phyloP scores from a whole-genome alignment of 23 tunicate species.

The Styela clava region DNA sequence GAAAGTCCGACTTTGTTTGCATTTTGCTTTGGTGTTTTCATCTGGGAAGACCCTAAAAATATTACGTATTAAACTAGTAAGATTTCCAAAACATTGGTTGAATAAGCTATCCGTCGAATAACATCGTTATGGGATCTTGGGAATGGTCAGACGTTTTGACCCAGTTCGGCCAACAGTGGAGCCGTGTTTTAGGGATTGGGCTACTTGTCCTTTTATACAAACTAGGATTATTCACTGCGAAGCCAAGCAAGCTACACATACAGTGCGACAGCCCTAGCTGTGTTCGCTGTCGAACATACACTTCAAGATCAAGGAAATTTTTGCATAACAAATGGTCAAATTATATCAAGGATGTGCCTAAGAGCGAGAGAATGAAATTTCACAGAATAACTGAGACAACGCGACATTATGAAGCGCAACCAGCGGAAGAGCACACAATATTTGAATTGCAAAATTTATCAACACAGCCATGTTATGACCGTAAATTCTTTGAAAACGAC shows the following conservation, averaged over 20 bases:
- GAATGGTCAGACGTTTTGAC: too few relatives aligned
- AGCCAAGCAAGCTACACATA: neutral
- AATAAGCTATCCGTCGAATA: too few relatives aligned
- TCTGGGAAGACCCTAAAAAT: too few relatives aligned
- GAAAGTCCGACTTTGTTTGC: too few relatives aligned
- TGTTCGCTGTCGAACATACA: conserved; percentile 18
- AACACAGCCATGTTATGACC: conserved; percentile 27
- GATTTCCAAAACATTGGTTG: too few relatives aligned
- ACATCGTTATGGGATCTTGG: too few relatives aligned
- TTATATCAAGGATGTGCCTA: neutral
- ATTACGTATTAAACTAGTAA: too few relatives aligned
- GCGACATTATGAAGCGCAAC: neutral
- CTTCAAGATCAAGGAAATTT: neutral
- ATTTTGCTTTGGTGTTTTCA: too few relatives aligned
- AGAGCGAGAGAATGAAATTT: neutral
- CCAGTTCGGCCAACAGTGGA: too few relatives aligned
- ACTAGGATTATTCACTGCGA: neutral
- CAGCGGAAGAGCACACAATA: neutral
- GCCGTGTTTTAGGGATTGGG: neutral
- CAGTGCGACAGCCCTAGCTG: conserved; percentile 20
- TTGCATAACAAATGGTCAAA: neutral
- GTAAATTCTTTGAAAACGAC: conserved; percentile 24
- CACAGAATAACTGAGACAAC: neutral
- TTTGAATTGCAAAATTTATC: neutral
- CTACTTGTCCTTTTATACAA: neutral